Conservation (phyloP, 1,140 invertebrate species). For the Drosophila pseudoananassae region DNA sequence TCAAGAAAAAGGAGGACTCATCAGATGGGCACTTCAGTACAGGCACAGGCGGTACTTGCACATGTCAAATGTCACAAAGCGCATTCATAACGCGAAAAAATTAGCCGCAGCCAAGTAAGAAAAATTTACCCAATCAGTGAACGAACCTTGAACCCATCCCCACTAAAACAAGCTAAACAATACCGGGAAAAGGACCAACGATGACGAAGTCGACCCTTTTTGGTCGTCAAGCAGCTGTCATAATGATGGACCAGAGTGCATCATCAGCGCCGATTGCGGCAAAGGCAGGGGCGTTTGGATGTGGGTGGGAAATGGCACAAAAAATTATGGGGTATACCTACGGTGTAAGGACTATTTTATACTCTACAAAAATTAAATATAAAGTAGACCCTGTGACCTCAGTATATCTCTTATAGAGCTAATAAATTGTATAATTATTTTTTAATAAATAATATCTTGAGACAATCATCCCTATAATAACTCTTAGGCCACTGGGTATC, state of each 20-base stretch:
- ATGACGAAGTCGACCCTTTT: constrained; percentile 46
- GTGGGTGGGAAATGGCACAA: constrained; percentile 12
- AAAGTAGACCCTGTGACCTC: background rate
- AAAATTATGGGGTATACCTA: background rate
- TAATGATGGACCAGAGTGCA: constrained; percentile 80
- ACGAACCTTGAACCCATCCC: constrained; percentile 12
- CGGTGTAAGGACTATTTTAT: too few species aligned
- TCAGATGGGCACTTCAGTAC: constrained; percentile 48
- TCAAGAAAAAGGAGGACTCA: constrained; percentile 17
- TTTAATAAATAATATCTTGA: too few species aligned
- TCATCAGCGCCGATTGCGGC: constrained; percentile 39
- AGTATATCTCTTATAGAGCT: too few species aligned
- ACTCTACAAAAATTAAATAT: background rate
- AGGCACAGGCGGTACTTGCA: constrained; percentile 31
- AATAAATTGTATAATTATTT: too few species aligned
- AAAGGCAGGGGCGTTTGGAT: constrained; percentile 11
- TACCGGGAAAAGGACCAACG: constrained; percentile 15
- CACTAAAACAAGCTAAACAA: constrained; percentile 10
- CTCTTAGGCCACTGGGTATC: background rate
- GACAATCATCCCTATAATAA: background rate
- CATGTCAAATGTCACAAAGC: constrained; percentile 76
- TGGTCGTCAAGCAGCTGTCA: constrained; percentile 78
- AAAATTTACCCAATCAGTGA: constrained; percentile 72
- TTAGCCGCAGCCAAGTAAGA: constrained; percentile 57
- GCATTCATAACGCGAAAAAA: constrained; percentile 69